Base-by-base conservation (phyloP, 2,888 invertebrate species). In the Drosophila stalkeri region DNA sequence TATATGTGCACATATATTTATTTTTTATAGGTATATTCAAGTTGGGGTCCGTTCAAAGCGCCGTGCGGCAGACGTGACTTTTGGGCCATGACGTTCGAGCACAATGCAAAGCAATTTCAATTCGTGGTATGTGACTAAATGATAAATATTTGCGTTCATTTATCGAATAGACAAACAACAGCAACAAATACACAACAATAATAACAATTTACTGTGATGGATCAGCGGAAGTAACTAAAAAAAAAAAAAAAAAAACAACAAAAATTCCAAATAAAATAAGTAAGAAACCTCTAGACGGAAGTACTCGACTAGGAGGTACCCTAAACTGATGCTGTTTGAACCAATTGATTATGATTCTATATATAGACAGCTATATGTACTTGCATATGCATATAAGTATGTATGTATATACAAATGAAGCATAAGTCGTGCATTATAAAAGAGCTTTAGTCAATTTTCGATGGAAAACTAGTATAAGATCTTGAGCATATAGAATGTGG, bases 91-190 rank as follows among this genome's bases (percentile, higher is more conserved):
- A 64, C 46, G 41, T 12, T 46, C 39, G 33, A 44, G 49, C 52
- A 51, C 59, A 35, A 41, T 52, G 35, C 55, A 60, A 68, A 43
- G 49, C 55, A 62, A 76, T 57, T 47, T 60, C 44, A 57, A 60
- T 49, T 65, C 51, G 64, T 68, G 23, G 76, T 82, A 87, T 87
- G 87, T 82, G 88, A 87, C 88, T 54, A 63, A 82, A 73, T 82
- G 76, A 64, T 61, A 57, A 85, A 87, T 84, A 71, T 72, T 84
- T 87, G 66, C 51, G 44, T 31, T 56, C 63, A 64, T 69, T 82
- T 84, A 87, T 87, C 82, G 64, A 54, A 55, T 44, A 68, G 61
- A 62, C 37, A 57, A 60, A 59, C 59, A 43, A 52, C 27, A 46
- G 27, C 11, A 41, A 23, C 54, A 20, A 16, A 27, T 27, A 44